Conservation (phyloP, 2,797 vertebrate species). For the Heteromormyrus szaboi region DNA sequence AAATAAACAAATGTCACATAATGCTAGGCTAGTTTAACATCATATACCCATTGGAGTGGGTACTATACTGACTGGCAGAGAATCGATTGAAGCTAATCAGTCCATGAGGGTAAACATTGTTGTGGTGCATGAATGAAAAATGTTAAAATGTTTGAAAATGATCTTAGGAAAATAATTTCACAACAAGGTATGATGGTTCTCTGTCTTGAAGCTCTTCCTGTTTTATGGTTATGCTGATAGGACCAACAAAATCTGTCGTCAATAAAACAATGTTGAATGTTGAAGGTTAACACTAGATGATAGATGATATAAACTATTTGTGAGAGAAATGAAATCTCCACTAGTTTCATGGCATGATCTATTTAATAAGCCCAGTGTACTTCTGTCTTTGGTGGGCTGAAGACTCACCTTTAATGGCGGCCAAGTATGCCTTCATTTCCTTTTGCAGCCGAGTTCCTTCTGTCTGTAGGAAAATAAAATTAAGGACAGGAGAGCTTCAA, state of each 20-base stretch:
- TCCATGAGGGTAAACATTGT: not conserved
- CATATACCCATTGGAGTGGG: not conserved
- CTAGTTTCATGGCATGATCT: not conserved
- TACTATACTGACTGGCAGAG: not conserved
- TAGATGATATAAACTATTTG: not conserved
- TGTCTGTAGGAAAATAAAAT: slow-evolving; percentile 61
- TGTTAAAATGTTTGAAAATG: not conserved
- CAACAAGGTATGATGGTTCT: not conserved
- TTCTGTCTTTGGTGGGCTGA: not conserved
- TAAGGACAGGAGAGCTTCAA: not conserved
- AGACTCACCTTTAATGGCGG: slow-evolving; percentile 86
- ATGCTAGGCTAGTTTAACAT: not conserved
- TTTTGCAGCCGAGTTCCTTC: slow-evolving; percentile 90
- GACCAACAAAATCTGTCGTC: not conserved
- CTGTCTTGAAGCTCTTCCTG: not conserved
- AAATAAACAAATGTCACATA: not conserved
- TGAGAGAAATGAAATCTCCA: not conserved
- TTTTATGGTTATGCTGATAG: not conserved
- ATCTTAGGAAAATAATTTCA: not conserved
- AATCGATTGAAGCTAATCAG: not conserved
- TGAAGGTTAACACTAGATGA: not conserved
- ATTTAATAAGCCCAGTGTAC: not conserved
- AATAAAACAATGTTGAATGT: not conserved
- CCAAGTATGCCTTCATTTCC: slow-evolving; percentile 88
- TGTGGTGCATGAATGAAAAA: not conserved